Evolutionary conservation across 2,888 invertebrate genomes (phyloP), one percentile per base, ranked within the genome.

Genomic region (Ennomos erosarius): DNA sequence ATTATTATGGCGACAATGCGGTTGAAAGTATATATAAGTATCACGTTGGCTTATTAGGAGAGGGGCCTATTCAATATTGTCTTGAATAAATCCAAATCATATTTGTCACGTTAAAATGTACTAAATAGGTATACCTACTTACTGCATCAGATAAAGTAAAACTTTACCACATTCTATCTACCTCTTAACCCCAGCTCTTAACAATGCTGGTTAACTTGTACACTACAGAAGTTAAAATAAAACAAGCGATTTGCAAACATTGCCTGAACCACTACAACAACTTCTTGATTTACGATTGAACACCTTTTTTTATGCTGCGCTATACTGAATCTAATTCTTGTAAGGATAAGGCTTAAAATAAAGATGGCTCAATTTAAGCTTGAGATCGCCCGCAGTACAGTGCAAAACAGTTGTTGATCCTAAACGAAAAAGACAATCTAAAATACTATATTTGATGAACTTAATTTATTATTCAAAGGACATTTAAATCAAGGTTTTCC

Each of bases 191-290:
- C n/a, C n/a, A n/a, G 16, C 45, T 12, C 47, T 58, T 50, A 43
- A 43, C 45, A 43, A n/a, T 10, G 36, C 33, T 47, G 35, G 48
- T 56, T 56, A 58, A 44, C 53, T 58, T 48, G 53, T 58, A 53
- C 52, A 47, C 34, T 37, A 37, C 33, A n/a, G 52, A 38, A 33
- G 49, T 52, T 39, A 52, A 63, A 65, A 55, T 58, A 65, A 68
- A 67, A 50, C 58, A 50, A 65, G 62, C 60, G 16, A 69, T 68
- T 70, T 62, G 59, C 62, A 71, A 71, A 69, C 69, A 70, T 68
- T 64, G 64, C 64, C 50, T 53, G 62, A 60, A 62, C 49, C 56
- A 55, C 54, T 57, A 65, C 65, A 61, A 55, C 63, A 64, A 60
- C 57, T 65, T 46, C 61, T 61, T 70, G 68, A 70, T 70, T 68